Percentiles rank a stretch among this genome's conserved stretches.
phyloP scores from a whole-genome alignment of 2,113 vertebrate species.

The Pithys albifrons region DNA sequence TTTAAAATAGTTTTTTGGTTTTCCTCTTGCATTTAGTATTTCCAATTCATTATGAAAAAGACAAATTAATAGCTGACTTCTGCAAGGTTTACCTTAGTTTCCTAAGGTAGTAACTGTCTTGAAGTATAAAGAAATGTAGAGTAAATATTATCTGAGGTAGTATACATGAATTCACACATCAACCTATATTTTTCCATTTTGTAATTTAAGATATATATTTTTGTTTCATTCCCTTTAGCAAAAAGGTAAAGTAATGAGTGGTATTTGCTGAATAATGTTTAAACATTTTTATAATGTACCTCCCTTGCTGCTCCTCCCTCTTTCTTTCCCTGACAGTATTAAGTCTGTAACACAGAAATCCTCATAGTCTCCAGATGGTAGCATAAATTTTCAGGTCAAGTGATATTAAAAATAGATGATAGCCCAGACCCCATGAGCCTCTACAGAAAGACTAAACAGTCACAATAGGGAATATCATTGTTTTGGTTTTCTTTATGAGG shows the following conservation, averaged over 20 bases:
- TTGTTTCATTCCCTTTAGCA: neutral
- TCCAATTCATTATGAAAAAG: neutral
- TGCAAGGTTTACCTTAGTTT: neutral
- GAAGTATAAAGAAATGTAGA: conserved; percentile 4
- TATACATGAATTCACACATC: neutral
- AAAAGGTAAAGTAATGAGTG: conserved; percentile 6
- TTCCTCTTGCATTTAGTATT: neutral
- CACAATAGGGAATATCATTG: conserved; percentile 89
- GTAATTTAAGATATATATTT: neutral
- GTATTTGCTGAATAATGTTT: conserved; percentile 50
- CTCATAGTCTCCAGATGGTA: conserved; percentile 80
- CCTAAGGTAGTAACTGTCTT: neutral
- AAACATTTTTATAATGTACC: conserved; percentile 21
- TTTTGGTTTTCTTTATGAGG: conserved; percentile 90
- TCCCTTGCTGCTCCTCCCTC: neutral
- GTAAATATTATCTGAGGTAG: neutral
- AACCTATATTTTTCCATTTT: neutral
- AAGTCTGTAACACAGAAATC: conserved; percentile 47
- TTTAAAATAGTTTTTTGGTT: neutral
- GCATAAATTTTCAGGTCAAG: conserved; percentile 86
- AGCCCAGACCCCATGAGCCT: conserved; percentile 78
- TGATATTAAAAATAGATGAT: conserved; percentile 90
- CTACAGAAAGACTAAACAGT: conserved; percentile 95
- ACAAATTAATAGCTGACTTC: neutral
- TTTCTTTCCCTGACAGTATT: conserved; percentile 29